phyloP scores from a whole-genome alignment of 2,888 invertebrate genomes.

The Rhingia campestris region DNA sequence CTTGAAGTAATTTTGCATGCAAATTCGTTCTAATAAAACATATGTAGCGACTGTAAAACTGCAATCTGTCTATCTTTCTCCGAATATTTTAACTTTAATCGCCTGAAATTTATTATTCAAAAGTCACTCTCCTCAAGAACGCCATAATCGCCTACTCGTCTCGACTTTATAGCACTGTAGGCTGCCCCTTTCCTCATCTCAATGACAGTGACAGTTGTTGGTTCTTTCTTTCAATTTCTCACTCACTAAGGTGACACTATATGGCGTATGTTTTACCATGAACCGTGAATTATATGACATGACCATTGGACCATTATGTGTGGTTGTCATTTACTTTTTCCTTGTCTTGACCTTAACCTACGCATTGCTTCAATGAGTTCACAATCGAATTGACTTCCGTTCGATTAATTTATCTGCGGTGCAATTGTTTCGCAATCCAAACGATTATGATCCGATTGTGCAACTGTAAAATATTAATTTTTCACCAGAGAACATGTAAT shows the following conservation, averaged over 20 bases:
- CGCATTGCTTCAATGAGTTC: slow-evolving; percentile 32
- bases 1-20: slow-evolving; percentile 51
- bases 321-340: slow-evolving; percentile 5
- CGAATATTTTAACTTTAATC: slow-evolving; percentile 23
- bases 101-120: slow-evolving; percentile 28
- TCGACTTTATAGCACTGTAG: slow-evolving; percentile 38
- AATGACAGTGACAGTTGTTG: slow-evolving; percentile 15
- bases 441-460: not conserved
- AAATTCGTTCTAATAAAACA: slow-evolving; percentile 44
- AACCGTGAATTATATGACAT: not conserved
- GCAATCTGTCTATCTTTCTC: slow-evolving; percentile 1
- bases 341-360: slow-evolving; percentile 40
- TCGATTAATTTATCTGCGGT: not conserved
- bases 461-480: not conserved
- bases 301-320: not conserved
- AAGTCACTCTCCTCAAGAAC: slow-evolving; percentile 30
- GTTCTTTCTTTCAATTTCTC: slow-evolving; percentile 14
- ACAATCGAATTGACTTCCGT: slow-evolving; percentile 47
- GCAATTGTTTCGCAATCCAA: slow-evolving; percentile 8
- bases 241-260: slow-evolving; percentile 17
- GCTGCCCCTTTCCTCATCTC: slow-evolving; percentile 4
- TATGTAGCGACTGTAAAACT: slow-evolving; percentile 21
- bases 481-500: not conserved
- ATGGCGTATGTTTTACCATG: not conserved
- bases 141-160: slow-evolving; percentile 50